Evolutionary conservation across 2,888 invertebrate species (phyloP).

Genomic region (Phoenoteleia sp.): DNA sequence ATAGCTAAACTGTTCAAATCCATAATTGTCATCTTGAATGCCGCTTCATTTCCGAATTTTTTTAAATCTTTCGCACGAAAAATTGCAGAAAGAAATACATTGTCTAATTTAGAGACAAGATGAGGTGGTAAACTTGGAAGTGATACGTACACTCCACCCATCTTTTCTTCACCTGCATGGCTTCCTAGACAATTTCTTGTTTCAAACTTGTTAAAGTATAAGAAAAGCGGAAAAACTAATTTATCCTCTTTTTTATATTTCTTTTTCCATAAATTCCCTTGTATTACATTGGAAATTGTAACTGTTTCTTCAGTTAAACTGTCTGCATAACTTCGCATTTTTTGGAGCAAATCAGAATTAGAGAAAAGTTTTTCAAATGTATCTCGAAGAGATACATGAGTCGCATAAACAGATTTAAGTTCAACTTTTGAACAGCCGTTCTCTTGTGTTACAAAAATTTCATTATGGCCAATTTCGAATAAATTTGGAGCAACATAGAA

Average conservation of each 20-base stretch:
- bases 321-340: no score
- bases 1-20: constrained; percentile 35
- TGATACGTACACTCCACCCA: background rate
- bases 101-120: constrained; percentile 35
- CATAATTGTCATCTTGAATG: constrained; percentile 51
- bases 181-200: background rate
- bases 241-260: background rate
- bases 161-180: background rate
- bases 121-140: background rate
- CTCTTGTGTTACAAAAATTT: constrained; percentile 11
- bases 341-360: no score
- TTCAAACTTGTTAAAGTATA: background rate
- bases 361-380: constrained; percentile 55
- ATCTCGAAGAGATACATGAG: constrained; percentile 51
- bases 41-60: background rate
- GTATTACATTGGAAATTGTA: constrained; percentile 19
- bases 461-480: constrained; percentile 54
- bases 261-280: background rate
- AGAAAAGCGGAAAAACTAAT: constrained; percentile 13
- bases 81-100: constrained; percentile 54
- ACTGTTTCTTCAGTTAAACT: no score
- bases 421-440: constrained; percentile 28
- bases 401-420: constrained; percentile 55
- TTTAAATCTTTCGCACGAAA: constrained; percentile 41
- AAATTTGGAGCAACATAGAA: constrained; percentile 42